Conservation (phyloP, 2,888 invertebrate species). For the Lithosia quadra region DNA sequence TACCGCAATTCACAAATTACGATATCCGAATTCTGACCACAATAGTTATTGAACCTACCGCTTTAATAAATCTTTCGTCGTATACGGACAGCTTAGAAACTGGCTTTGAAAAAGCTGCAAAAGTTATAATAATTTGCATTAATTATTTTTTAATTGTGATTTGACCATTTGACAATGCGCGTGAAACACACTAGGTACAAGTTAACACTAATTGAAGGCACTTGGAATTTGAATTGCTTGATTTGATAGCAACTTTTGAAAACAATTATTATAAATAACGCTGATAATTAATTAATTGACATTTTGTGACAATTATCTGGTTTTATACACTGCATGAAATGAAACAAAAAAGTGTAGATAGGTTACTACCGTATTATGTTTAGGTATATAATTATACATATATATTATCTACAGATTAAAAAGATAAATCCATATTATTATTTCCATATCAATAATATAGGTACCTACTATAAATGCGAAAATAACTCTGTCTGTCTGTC, state of each 20-base stretch:
- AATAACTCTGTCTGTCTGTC: too few relatives aligned
- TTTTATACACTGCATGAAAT: neutral
- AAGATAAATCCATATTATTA: too few relatives aligned
- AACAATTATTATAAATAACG: neutral
- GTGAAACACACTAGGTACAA: too few relatives aligned
- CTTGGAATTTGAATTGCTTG: neutral
- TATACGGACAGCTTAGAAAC: neutral
- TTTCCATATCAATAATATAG: too few relatives aligned
- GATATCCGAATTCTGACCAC: neutral
- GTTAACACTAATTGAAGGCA: neutral
- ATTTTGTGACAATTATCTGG: neutral
- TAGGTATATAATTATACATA: too few relatives aligned
- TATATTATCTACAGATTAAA: too few relatives aligned
- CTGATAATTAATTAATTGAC: neutral
- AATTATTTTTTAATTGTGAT: neutral
- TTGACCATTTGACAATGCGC: neutral
- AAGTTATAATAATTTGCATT: neutral
- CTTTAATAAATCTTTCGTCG: neutral
- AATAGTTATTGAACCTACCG: slow-evolving; percentile 5
- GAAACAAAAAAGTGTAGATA: neutral
- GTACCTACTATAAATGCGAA: too few relatives aligned
- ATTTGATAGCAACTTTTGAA: neutral
- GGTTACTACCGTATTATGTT: neutral
- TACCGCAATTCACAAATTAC: neutral
- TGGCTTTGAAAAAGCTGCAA: neutral